Evolutionary conservation across 2,888 invertebrate species (phyloP), one percentile per base, ranked within the genome.

Genomic region (Anarsia innoxiella): DNA sequence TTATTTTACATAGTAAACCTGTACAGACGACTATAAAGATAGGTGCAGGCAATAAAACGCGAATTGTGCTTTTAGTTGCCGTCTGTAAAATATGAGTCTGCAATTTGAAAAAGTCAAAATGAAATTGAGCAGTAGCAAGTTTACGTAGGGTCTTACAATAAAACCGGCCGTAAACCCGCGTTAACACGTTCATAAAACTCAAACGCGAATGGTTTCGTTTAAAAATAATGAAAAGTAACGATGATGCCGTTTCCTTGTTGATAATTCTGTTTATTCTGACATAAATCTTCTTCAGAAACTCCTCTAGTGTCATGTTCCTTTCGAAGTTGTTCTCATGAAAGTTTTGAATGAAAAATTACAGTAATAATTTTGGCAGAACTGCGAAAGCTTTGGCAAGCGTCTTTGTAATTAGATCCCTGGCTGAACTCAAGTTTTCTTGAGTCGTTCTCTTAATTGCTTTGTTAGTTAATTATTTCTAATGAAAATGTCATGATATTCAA

Each of bases 271-370:
- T 31, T 31, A 65, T 64, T 58, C 46, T 23, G 40, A 39, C 42
- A 64, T 63, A 64, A 68, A 67, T 70, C 61, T 62, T 61, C 56
- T 56, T 60, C 55, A 40, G 40, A 42, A 62, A 62, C 49, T 56
- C 63, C 41, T 44, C 40, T 39, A 42, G 48, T 53, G 49, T 61
- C 62, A 57, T 65, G 60, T 65, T 67, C 53, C 47, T 46, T 48
- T 56, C 50, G 50, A 64, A 69, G 61, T 66, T 61, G 53, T 52
- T 51, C 60, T 56, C 56, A 59, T 59, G 65, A 62, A 77, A 73
- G 66, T 76, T 75, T 69, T 63, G 58, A 70, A 65, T 76, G 75
- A 78, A 79, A 77, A 77, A 76, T 78, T 69, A 66, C 72, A 51
- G 71, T 67, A 72, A 78, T 77, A 72, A 74, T 78, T 79, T 72